These are phyloP conservation scores for Beroe ovata DNA, from an alignment of 37 sponge, comb jelly and placozoan species.

Conservation along the genomic window DNA sequence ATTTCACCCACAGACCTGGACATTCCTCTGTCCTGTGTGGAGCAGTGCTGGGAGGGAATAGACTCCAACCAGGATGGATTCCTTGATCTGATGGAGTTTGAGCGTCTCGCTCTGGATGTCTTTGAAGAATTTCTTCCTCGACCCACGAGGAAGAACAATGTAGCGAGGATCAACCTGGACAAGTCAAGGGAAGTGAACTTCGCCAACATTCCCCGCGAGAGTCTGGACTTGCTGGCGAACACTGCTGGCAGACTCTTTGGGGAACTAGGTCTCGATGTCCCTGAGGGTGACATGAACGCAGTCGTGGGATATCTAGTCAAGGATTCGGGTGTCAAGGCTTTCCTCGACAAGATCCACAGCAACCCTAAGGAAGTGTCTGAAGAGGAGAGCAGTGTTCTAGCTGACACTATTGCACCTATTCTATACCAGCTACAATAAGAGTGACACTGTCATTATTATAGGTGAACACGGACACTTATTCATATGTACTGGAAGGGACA, in stretches of 20 bases:
- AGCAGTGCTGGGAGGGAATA: slow-evolving; percentile 1
- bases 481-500: no score
- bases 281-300: neutral
- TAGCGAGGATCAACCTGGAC: neutral
- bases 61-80: slow-evolving; percentile 10
- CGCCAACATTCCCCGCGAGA: neutral
- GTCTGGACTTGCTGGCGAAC: neutral
- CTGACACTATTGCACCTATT: neutral
- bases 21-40: slow-evolving; percentile 7
- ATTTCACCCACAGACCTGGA: slow-evolving; percentile 31
- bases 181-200: neutral
- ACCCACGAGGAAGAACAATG: neutral
- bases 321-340: neutral
- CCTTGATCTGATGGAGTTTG: slow-evolving; percentile 21
- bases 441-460: no score
- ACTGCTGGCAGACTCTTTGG: neutral
- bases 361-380: neutral
- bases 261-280: neutral
- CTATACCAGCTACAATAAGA: no score
- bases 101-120: slow-evolving; percentile 32
- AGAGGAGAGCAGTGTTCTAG: neutral
- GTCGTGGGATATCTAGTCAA: neutral
- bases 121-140: slow-evolving; percentile 33
- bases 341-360: slow-evolving; percentile 5
- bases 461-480: neutral